A percentile compares a stretch with the other conserved stretches of the same genome.
These are phyloP conservation scores for Pollenia angustigena DNA, from an alignment of 2,888 invertebrate species.

Conservation along the genomic window DNA sequence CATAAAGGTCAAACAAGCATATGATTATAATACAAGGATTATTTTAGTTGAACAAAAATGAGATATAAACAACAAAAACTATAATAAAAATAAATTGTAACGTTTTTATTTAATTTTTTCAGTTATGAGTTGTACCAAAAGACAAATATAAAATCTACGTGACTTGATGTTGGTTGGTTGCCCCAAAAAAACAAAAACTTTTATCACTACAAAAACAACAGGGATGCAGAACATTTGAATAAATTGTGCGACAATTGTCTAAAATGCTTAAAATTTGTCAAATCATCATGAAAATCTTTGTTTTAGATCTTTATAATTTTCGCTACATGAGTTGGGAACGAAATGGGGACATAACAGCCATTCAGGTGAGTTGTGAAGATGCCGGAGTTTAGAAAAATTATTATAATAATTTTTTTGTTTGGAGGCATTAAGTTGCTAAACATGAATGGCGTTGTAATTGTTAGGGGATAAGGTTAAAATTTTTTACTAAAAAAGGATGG, in stretches of 20 bases:
- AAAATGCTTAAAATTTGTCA: conserved; percentile 61
- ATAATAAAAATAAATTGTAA: conserved; percentile 61
- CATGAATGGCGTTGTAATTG: background rate
- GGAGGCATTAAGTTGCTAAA: background rate
- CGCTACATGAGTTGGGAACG: conserved; percentile 30
- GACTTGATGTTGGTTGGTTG: conserved; percentile 35
- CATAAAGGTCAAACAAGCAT: conserved; percentile 72
- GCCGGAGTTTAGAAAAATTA: background rate
- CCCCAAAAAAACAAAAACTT: background rate
- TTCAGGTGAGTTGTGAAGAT: background rate
- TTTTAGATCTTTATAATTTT: conserved; percentile 35
- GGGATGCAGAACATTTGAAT: conserved; percentile 56
- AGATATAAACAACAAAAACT: conserved; percentile 28
- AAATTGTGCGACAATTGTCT: conserved; percentile 55
- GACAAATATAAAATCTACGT: conserved; percentile 70
- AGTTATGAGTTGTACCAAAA: conserved; percentile 56
- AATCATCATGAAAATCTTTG: conserved; percentile 25
- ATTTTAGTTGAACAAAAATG: conserved; percentile 49
- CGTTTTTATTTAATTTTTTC: conserved; percentile 55
- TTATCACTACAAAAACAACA: conserved; percentile 21
- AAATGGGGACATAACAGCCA: conserved; percentile 5
- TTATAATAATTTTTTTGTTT: background rate
- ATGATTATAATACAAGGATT: conserved; percentile 65
- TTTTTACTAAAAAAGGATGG: no score
- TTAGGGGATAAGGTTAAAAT: no score